Evolutionary conservation across 2,888 invertebrate species (phyloP).

Genomic region (Lypha dubia): DNA sequence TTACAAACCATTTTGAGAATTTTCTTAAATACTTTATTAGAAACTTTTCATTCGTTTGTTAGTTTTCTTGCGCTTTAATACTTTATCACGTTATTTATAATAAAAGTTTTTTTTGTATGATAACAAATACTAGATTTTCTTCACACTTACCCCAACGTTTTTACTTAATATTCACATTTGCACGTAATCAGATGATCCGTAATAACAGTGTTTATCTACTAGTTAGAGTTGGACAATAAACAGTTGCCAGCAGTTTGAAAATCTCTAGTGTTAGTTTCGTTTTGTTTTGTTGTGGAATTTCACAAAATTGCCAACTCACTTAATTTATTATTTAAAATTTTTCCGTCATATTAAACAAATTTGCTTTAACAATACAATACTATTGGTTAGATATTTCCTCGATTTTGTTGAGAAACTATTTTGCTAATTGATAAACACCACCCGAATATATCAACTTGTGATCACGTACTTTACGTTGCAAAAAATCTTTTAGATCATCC

Average conservation of each 20-base stretch:
- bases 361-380: conserved; percentile 26
- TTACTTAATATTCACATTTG: conserved; percentile 13
- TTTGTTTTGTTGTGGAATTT: conserved; percentile 27
- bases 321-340: conserved; percentile 55
- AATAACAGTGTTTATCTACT: conserved; percentile 53
- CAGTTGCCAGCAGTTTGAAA: conserved; percentile 10
- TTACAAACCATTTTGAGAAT: conserved; percentile 44
- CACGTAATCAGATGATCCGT: conserved; percentile 29
- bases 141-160: conserved; percentile 46
- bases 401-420: conserved; percentile 80
- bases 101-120: conserved; percentile 54
- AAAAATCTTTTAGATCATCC: conserved; percentile 93
- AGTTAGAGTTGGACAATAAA: neutral
- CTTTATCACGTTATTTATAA: conserved; percentile 46
- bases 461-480: conserved; percentile 96
- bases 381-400: conserved; percentile 22
- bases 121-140: conserved; percentile 46
- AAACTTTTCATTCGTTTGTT: conserved; percentile 2
- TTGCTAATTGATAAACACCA: conserved; percentile 94
- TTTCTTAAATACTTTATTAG: conserved; percentile 13
- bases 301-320: conserved; percentile 51
- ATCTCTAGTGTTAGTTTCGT: conserved; percentile 19
- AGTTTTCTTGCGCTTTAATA: conserved; percentile 18
- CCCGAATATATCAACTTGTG: conserved; percentile 93
- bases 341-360: conserved; percentile 35